phyloP scores from a whole-genome alignment of 2,888 invertebrate species.

The Macroteleia sp. region DNA sequence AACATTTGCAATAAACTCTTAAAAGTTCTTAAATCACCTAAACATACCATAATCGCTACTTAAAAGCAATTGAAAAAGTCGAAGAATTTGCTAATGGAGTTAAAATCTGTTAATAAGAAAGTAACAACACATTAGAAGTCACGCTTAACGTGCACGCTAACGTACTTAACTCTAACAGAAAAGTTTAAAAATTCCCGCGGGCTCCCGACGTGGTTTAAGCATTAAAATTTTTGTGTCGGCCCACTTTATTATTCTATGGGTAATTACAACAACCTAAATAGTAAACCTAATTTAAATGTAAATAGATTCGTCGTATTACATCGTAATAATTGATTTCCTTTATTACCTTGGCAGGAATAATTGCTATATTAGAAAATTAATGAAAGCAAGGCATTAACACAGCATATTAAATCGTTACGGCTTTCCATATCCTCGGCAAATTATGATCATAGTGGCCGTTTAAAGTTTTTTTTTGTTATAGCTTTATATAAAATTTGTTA shows the following conservation, averaged over 20 bases:
- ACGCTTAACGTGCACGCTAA: conserved; percentile 6
- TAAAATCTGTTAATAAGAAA: conserved; percentile 17
- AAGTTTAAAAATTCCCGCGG: conserved; percentile 23
- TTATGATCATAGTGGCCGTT: no score
- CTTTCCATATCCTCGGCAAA: no score
- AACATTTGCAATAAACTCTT: no score
- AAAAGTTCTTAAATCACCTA: no score
- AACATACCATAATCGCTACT: neutral
- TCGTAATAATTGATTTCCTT: conserved; percentile 5
- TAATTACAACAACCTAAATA: conserved; percentile 7
- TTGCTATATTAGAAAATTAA: neutral
- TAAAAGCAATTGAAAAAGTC: neutral
- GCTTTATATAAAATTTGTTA: no score
- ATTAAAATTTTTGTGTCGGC: conserved; percentile 5
- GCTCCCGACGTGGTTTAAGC: neutral
- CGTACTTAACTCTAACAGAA: conserved; percentile 13
- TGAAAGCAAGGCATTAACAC: no score
- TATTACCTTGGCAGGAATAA: neutral
- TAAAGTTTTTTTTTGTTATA: no score
- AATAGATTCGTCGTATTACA: conserved; percentile 6
- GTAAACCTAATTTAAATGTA: conserved; percentile 11
- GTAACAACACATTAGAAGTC: conserved; percentile 5
- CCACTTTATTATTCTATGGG: neutral
- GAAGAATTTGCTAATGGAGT: neutral
- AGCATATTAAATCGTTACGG: no score